phyloP scores from a whole-genome alignment of 1,140 invertebrate species.

The Diorhabda sublineata region DNA sequence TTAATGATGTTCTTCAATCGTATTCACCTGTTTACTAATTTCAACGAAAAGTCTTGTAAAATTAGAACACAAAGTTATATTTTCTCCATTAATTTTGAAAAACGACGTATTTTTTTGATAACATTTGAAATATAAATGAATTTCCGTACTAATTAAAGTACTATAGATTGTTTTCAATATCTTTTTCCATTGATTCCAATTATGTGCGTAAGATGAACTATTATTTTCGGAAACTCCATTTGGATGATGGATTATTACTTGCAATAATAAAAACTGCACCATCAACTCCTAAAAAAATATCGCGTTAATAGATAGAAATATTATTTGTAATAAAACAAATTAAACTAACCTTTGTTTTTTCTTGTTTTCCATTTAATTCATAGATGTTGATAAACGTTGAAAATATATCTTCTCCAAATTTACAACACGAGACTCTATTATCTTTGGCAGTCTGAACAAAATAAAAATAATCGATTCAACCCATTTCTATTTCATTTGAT shows the following conservation, averaged over 20 bases:
- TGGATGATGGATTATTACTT: conserved; percentile 41
- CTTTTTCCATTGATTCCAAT: conserved; percentile 36
- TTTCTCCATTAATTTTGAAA: conserved; percentile 21
- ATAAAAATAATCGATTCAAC: neutral
- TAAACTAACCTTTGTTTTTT: conserved; percentile 25
- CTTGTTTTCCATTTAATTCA: conserved; percentile 27
- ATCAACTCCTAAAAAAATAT: conserved; percentile 29
- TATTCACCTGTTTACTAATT: conserved; percentile 36
- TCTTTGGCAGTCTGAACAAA: conserved; percentile 39
- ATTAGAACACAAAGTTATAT: conserved; percentile 23
- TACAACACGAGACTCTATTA: conserved; percentile 36
- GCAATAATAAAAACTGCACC: conserved; percentile 38
- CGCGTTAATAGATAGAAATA: neutral
- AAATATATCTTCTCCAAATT: conserved; percentile 39
- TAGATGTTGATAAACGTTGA: conserved; percentile 31
- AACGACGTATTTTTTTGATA: conserved; percentile 26
- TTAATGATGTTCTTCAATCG: neutral
- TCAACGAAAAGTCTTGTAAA: conserved; percentile 36
- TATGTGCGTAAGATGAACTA: conserved; percentile 30
- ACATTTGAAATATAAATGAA: conserved; percentile 25
- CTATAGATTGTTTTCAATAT: conserved; percentile 30
- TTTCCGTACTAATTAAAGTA: conserved; percentile 26
- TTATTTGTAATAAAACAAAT: neutral
- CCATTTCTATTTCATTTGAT: no score
- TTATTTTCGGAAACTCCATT: conserved; percentile 30